Base-by-base conservation (phyloP, 2,797 vertebrate genomes). In the Falco berigora region DNA sequence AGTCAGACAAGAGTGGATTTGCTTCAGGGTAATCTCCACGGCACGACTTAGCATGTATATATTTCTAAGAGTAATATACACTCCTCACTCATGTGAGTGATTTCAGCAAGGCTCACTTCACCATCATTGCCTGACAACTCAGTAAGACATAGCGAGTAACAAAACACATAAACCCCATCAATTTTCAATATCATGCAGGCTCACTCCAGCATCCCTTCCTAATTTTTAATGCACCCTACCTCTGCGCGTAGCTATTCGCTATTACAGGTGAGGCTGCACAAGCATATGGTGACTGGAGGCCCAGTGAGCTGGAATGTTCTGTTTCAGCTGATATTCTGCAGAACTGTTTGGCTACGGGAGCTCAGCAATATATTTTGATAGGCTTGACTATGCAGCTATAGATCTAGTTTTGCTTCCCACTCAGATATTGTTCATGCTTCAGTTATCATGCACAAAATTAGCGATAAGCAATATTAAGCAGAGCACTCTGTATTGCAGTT, bases 241-340 rank as follows among this genome's bases (percentile, higher is more conserved):
- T 71, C 36, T 9, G 40, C 88, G 86, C 79, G 30, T 3, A 68
- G 88, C 73, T 80, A 24, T 92, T 89, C 88, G 90, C 82, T 86
- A 28, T 90, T 86, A 62, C 80, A 96, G 92, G 90, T 83, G 71
- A 94, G 44, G 85, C 82, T 85, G 84, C 91, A 90, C 34, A 77
- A 92, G 73, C 88, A 88, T 79, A 82, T 30, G 59, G 84, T 50
- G 47, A 76, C 80, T 13, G 55, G 80, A 95, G 91, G 86, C 76
- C 92, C 96, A 96, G 88, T 86, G 96, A 97, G 95, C 94, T 96
- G 92, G 96, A 97, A 97, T 94, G 34, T 61, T 84, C 87, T 88
- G 92, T 90, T 96, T 96, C 66, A 81, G 61, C 86, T 92, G 96
- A 94, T 95, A 96, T 22, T 90, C 84, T 83, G 96, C 90, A 92